A percentile compares a stretch with the other conserved stretches of the same genome.
Evolutionary conservation across 2,888 invertebrate genomes (phyloP).

Genomic region (Caenorhabditis plicata): DNA sequence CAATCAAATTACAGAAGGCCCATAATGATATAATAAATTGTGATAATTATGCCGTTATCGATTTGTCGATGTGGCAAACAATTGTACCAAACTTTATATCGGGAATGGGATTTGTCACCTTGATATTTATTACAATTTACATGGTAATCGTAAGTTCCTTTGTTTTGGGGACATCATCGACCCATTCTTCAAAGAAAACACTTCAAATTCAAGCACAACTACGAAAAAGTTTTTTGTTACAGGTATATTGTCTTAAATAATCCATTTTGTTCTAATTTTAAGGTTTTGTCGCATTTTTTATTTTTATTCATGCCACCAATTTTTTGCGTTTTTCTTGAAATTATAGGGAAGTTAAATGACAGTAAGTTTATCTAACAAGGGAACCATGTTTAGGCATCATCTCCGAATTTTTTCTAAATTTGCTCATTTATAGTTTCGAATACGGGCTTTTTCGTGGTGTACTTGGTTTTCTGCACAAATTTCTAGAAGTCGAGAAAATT

Average conservation of each 20-base stretch:
- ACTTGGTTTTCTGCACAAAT: too few relatives aligned
- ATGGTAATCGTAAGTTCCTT: conserved; percentile 12
- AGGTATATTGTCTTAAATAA: conserved; percentile 5
- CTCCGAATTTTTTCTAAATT: too few relatives aligned
- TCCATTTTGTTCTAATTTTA: not conserved
- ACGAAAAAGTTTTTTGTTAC: conserved; percentile 19
- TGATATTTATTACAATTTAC: conserved; percentile 13
- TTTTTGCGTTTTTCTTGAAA: conserved; percentile 2
- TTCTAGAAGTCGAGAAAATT: too few relatives aligned
- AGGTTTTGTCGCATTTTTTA: conserved; percentile 16
- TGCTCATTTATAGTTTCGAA: too few relatives aligned
- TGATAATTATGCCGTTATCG: conserved; percentile 18
- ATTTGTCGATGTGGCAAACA: conserved; percentile 25
- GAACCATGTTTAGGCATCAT: too few relatives aligned
- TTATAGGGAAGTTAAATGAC: conserved; percentile 4
- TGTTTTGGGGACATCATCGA: conserved; percentile 8
- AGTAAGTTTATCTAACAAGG: too few relatives aligned
- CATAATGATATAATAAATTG: conserved; percentile 18
- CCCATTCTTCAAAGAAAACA: conserved; percentile 9
- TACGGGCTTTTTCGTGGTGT: too few relatives aligned
- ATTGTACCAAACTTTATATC: conserved; percentile 18
- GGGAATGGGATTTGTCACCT: conserved; percentile 5
- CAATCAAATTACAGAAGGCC: conserved; percentile 14
- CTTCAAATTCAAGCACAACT: conserved; percentile 12
- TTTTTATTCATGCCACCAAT: conserved; percentile 12